Conservation (phyloP, 2,113 vertebrate genomes). For the Chlorodrepanis virens region DNA sequence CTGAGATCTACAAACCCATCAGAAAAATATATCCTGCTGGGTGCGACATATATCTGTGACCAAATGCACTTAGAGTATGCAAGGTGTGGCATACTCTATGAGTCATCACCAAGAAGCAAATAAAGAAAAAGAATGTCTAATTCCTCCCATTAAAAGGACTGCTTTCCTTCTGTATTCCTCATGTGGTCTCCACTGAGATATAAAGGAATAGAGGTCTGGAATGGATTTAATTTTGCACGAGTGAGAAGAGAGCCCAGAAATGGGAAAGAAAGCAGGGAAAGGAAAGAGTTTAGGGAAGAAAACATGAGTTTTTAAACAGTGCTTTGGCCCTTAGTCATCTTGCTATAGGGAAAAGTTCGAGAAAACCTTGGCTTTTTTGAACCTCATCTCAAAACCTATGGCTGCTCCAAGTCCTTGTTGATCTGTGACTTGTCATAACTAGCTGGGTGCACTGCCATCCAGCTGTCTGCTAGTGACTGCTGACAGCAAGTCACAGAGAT, state of each 20-base stretch:
- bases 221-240: neutral
- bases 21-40: neutral
- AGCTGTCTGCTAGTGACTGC: neutral
- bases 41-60: neutral
- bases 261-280: neutral
- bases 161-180: neutral
- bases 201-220: neutral
- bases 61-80: neutral
- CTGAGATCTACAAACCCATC: neutral
- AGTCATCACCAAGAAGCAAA: neutral
- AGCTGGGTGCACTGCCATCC: neutral
- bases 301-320: neutral
- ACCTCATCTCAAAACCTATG: neutral
- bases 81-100: neutral
- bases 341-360: neutral
- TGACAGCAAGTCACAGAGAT: neutral
- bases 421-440: neutral
- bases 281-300: neutral
- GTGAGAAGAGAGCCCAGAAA: neutral
- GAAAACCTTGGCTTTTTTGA: neutral
- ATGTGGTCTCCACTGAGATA: neutral
- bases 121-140: neutral
- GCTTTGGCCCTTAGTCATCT: neutral
- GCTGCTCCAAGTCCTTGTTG: neutral
- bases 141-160: neutral